These are phyloP conservation scores for Paracanthobrama guichenoti DNA, from an alignment of 2,113 vertebrate species.

Conservation along the genomic window DNA sequence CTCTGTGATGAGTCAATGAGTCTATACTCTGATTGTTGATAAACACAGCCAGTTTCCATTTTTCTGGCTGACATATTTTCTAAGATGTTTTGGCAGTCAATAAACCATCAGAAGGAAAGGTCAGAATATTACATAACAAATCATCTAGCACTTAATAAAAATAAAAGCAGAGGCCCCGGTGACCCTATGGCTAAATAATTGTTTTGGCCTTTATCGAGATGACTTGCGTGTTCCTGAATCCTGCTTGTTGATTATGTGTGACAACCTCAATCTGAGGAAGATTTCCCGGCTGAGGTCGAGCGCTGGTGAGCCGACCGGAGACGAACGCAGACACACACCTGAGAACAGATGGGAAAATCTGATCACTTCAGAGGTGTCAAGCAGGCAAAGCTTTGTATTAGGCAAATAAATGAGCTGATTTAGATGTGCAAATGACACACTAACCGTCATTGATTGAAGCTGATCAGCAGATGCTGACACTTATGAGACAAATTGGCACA, in stretches of 20 bases:
- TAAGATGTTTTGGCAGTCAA: slow-evolving; percentile 31
- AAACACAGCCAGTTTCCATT: not conserved
- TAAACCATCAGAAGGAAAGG: slow-evolving; percentile 22
- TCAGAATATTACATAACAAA: slow-evolving; percentile 29
- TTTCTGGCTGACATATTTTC: not conserved
- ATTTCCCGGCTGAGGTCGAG: not conserved
- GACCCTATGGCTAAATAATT: slow-evolving; percentile 57
- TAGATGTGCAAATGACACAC: slow-evolving; percentile 7
- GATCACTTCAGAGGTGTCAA: slow-evolving; percentile 11
- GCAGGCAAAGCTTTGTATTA: slow-evolving; percentile 22
- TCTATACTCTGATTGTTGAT: not conserved
- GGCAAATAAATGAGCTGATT: slow-evolving; percentile 31
- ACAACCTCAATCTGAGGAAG: slow-evolving; percentile 41
- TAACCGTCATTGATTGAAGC: slow-evolving; percentile 32
- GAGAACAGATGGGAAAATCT: slow-evolving; percentile 49
- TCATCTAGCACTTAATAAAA: slow-evolving; percentile 45
- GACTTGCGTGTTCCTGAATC: slow-evolving; percentile 65
- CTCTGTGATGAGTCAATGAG: no score
- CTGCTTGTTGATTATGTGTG: slow-evolving; percentile 63
- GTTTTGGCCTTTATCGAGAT: slow-evolving; percentile 55
- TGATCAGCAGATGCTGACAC: slow-evolving; percentile 12
- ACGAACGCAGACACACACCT: slow-evolving; percentile 28
- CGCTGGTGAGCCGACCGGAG: not conserved
- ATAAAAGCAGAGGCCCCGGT: not conserved
- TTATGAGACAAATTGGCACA: slow-evolving; percentile 10